Conservation (phyloP, 2,888 invertebrate genomes). For the Nomada lathburiana region DNA sequence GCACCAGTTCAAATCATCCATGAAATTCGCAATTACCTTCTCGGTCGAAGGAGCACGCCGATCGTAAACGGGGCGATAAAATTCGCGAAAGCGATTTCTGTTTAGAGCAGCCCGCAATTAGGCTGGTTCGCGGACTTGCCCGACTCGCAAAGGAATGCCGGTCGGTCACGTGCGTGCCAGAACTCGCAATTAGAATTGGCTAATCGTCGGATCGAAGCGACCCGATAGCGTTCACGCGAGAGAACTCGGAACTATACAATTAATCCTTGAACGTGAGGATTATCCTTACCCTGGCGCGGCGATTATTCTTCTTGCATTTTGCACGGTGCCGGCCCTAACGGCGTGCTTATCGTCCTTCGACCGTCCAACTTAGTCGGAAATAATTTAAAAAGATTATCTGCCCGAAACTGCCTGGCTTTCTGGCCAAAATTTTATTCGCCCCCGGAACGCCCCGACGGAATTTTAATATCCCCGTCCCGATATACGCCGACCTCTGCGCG, state of each 20-base stretch:
- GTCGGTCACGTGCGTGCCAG: conserved; percentile 55
- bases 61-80: background rate
- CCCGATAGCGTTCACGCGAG: conserved; percentile 67
- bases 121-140: conserved; percentile 46
- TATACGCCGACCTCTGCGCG: background rate
- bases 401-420: background rate
- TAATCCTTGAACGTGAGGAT: conserved; percentile 64
- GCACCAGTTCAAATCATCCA: background rate
- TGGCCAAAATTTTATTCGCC: background rate
- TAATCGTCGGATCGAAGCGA: conserved; percentile 62
- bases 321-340: conserved; percentile 8
- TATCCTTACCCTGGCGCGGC: conserved; percentile 53
- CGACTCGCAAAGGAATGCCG: conserved; percentile 4
- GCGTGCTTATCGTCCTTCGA: conserved; percentile 33
- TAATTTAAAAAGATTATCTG: conserved; percentile 51
- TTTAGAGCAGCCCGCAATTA: background rate
- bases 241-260: conserved; percentile 69
- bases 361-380: conserved; percentile 18
- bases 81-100: background rate
- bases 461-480: background rate
- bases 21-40: background rate
- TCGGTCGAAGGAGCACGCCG: background rate
- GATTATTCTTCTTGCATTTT: conserved; percentile 60
- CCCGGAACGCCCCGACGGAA: background rate
- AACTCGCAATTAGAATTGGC: conserved; percentile 64